Percentiles rank a stretch among this genome's conserved stretches.
Evolutionary conservation across 2,888 invertebrate genomes (phyloP).

Genomic region (Epirrita christyi): DNA sequence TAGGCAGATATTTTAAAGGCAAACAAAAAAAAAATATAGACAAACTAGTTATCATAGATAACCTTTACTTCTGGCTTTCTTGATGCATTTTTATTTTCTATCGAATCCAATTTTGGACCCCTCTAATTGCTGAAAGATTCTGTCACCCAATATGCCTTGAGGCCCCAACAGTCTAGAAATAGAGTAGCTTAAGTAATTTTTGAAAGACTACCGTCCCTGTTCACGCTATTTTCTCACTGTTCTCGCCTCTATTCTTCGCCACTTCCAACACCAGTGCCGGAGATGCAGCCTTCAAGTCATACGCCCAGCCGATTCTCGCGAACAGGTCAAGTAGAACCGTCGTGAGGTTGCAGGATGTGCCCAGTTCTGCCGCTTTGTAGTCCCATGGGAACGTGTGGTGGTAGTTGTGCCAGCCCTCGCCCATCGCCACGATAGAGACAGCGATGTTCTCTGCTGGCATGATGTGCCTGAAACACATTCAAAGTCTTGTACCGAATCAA

Average conservation of each 20-base stretch:
- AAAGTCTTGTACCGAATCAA: too few relatives aligned
- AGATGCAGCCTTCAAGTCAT: constrained; percentile 89
- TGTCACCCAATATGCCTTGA: too few relatives aligned
- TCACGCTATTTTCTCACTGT: too few relatives aligned
- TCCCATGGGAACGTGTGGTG: constrained; percentile 98
- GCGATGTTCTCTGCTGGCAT: constrained; percentile 91
- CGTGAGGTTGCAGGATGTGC: constrained; percentile 88
- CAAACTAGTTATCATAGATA: too few relatives aligned
- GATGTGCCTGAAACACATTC: constrained; percentile 86
- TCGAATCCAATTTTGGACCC: too few relatives aligned
- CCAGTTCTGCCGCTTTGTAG: constrained; percentile 95
- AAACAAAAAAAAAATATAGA: too few relatives aligned
- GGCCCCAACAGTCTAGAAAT: too few relatives aligned
- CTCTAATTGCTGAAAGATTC: too few relatives aligned
- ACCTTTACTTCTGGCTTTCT: too few relatives aligned
- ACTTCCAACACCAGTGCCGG: constrained; percentile 78
- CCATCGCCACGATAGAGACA: constrained; percentile 90
- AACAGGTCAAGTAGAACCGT: constrained; percentile 89
- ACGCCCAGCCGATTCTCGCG: constrained; percentile 90
- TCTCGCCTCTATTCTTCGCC: constrained; percentile 81
- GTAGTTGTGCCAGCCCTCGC: constrained; percentile 97
- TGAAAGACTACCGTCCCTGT: not conserved
- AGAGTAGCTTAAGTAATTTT: too few relatives aligned
- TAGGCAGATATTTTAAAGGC: too few relatives aligned
- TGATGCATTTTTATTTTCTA: too few relatives aligned